Conservation (phyloP, 2,113 vertebrate species). For the Galbula dea region DNA sequence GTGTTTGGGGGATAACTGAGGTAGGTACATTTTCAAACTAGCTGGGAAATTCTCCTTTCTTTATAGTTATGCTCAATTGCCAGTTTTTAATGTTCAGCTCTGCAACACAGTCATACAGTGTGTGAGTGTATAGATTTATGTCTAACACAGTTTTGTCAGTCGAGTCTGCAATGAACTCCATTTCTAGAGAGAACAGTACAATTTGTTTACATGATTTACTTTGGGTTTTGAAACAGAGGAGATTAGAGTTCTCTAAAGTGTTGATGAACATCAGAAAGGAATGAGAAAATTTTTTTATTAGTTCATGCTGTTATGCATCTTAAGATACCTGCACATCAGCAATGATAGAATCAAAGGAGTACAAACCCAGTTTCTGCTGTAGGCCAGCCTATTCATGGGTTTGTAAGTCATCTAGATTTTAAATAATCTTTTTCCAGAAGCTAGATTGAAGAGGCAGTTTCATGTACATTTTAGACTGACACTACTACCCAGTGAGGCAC, state of each 20-base stretch:
- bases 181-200: background rate
- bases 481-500: background rate
- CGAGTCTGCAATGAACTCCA: background rate
- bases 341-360: background rate
- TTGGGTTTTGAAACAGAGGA: background rate
- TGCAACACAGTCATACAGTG: background rate
- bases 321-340: background rate
- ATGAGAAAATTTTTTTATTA: background rate
- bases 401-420: background rate
- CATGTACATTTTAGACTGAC: background rate
- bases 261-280: background rate
- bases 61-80: slow-evolving; percentile 36
- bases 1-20: slow-evolving; percentile 62
- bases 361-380: background rate
- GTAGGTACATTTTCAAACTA: slow-evolving; percentile 59
- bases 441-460: background rate
- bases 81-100: slow-evolving; percentile 14
- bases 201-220: background rate
- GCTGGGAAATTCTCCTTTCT: slow-evolving; percentile 37
- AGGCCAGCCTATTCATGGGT: background rate
- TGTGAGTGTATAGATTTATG: background rate
- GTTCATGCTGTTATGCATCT: background rate
- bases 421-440: background rate
- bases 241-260: background rate
- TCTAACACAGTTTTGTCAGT: background rate